Percentiles rank a stretch among this genome's conserved stretches.
Evolutionary conservation across 2,888 invertebrate genomes (phyloP).

Genomic region (Polyommatus icarus): DNA sequence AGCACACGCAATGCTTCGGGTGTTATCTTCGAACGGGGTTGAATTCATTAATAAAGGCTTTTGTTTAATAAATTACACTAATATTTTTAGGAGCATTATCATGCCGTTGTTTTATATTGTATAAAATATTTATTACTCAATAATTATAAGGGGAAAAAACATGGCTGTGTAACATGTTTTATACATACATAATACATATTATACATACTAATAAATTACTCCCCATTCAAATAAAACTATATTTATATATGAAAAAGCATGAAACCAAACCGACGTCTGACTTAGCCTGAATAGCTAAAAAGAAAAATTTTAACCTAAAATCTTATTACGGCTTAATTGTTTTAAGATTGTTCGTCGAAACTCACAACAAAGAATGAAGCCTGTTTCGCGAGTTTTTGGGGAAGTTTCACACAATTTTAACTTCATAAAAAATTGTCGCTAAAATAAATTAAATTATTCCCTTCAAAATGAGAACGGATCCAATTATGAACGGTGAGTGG

Average conservation of each 20-base stretch:
- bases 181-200: too few species aligned
- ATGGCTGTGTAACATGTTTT: too few species aligned
- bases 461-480: conserved; percentile 24
- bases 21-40: background rate
- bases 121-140: background rate
- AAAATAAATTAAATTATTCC: conserved; percentile 24
- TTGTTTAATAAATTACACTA: background rate
- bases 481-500: conserved; percentile 29
- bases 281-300: background rate
- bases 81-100: background rate
- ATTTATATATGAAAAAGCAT: background rate
- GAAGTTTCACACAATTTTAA: background rate
- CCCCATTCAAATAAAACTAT: background rate
- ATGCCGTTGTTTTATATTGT: background rate
- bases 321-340: background rate
- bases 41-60: background rate
- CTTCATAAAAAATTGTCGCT: conserved; percentile 17
- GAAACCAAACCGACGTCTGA: too few species aligned
- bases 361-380: conserved; percentile 1
- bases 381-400: background rate
- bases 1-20: background rate
- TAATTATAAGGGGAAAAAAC: too few species aligned
- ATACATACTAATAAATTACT: too few species aligned
- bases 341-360: conserved; percentile 2
- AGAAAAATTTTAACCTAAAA: background rate